Base-by-base conservation (phyloP, 2,888 invertebrate species). In the Macaria notata region DNA sequence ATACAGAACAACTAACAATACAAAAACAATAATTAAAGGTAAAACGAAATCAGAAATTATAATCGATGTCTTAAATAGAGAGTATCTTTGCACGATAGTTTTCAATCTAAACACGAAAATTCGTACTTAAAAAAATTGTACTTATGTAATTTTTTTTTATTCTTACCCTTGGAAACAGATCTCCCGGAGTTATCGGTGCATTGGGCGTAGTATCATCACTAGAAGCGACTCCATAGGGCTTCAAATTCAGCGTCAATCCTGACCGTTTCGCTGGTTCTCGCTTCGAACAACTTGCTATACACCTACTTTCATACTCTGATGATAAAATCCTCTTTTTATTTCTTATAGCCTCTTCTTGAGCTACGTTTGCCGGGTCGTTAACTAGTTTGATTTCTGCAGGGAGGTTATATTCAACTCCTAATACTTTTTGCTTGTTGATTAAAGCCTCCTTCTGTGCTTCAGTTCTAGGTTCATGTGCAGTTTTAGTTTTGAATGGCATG, bases 371-470 rank as follows among this genome's bases (percentile, higher is more conserved):
- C 1, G 83, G 83, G 48, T 83, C 82, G 29, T 75, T 83, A 53
- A 70, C 75, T 30, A 56, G 46, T 9, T 63, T 7, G 9, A 59
- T 56, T 62, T 77, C 76, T 0, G 72, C 43, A 4, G 89, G 86
- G 3, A 92, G 76, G 52, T 92, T 93, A 63, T 93, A 94, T 73
- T 95, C 94, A 0, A 93, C 92, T 3, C 92, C 90, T 55, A 95
- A 75, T 1, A 95, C 88, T 77, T 92, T 94, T 29, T 93, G 71
- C 75, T 93, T 94, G 69, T 95, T 95, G 49, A 86, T 78, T 62
- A 94, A 81, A 0, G 94, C 94, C 55, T 93, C 93, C 9, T 91
- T 93, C 56, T 94, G 89, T 3, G 92, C 92, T 3, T 90, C 87
- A 0, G 87, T 89, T 61, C 65, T 74, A 0, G 88, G 83, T 64